These are phyloP conservation scores for Lasioglossum oenotherae DNA, from an alignment of 2,888 invertebrate genomes.

Conservation along the genomic window DNA sequence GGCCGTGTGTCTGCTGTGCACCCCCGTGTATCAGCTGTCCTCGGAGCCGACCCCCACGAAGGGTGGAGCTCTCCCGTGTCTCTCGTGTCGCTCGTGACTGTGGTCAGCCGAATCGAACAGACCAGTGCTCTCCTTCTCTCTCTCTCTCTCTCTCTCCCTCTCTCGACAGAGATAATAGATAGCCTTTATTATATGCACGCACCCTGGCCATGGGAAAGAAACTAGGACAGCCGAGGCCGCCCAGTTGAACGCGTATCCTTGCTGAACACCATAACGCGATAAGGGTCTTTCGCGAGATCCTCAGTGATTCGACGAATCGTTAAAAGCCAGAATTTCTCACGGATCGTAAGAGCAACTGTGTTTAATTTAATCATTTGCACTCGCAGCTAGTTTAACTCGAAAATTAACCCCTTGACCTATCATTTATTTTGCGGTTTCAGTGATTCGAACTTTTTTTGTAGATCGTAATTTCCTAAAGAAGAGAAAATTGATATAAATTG, in stretches of 20 bases:
- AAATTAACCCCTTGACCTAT: no score
- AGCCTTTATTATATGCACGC: conserved; percentile 53
- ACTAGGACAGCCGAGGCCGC: conserved; percentile 18
- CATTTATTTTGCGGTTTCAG: no score
- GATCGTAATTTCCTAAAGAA: no score
- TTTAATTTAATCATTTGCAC: no score
- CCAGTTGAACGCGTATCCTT: not conserved
- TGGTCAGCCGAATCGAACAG: conserved; percentile 63
- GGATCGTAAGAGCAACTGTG: no score
- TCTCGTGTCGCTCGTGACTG: conserved; percentile 36
- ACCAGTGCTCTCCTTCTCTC: conserved; percentile 44
- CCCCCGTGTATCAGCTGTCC: conserved; percentile 78
- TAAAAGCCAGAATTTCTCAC: no score
- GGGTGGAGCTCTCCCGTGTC: conserved; percentile 22
- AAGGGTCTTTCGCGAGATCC: not conserved
- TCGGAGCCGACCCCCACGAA: conserved; percentile 44
- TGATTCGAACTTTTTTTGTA: no score
- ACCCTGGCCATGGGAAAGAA: conserved; percentile 16
- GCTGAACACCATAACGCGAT: not conserved
- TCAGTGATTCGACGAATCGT: no score
- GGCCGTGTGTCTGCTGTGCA: conserved; percentile 31
- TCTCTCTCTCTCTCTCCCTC: not conserved
- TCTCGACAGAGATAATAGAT: conserved; percentile 50
- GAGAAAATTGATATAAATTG: no score
- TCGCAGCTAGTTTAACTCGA: no score